These are phyloP conservation scores for Oedothorax gibbosus DNA, from an alignment of 1,140 invertebrate genomes.

Conservation along the genomic window DNA sequence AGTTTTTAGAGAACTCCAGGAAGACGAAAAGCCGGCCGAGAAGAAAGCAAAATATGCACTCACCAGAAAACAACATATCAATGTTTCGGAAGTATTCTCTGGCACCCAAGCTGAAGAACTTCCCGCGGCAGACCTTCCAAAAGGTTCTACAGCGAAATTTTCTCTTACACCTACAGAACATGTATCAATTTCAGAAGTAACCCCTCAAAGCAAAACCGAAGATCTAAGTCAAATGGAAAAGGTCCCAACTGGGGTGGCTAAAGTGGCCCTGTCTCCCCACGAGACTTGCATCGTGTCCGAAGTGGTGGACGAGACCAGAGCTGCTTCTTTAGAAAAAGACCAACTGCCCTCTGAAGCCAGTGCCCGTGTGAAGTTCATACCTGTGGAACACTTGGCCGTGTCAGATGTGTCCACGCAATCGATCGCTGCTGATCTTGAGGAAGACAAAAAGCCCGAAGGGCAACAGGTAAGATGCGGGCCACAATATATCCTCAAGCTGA, in stretches of 20 bases:
- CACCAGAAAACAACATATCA: conserved; percentile 37
- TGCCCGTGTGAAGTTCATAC: conserved; percentile 63
- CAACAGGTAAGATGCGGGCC: conserved; percentile 54
- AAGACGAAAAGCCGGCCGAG: conserved; percentile 37
- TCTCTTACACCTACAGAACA: conserved; percentile 71
- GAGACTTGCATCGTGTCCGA: conserved; percentile 59
- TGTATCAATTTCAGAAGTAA: conserved; percentile 67
- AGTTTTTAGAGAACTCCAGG: conserved; percentile 24
- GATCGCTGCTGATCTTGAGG: conserved; percentile 55
- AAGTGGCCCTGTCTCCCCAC: conserved; percentile 39
- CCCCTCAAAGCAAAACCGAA: conserved; percentile 29
- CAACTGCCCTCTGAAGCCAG: conserved; percentile 61
- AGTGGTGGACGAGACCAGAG: conserved; percentile 62
- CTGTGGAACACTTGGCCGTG: conserved; percentile 62
- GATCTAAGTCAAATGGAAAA: conserved; percentile 18
- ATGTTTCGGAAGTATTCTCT: conserved; percentile 45
- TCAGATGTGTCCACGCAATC: conserved; percentile 56
- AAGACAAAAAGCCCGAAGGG: conserved; percentile 46
- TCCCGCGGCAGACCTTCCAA: conserved; percentile 6
- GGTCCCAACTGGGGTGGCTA: background rate
- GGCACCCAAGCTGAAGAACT: conserved; percentile 33
- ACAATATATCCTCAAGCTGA: background rate
- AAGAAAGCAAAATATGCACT: conserved; percentile 45
- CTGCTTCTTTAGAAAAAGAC: conserved; percentile 63
- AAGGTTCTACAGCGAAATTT: conserved; percentile 70